Evolutionary conservation across 2,888 invertebrate species (phyloP).

Genomic region (Adelphocoris suturalis): DNA sequence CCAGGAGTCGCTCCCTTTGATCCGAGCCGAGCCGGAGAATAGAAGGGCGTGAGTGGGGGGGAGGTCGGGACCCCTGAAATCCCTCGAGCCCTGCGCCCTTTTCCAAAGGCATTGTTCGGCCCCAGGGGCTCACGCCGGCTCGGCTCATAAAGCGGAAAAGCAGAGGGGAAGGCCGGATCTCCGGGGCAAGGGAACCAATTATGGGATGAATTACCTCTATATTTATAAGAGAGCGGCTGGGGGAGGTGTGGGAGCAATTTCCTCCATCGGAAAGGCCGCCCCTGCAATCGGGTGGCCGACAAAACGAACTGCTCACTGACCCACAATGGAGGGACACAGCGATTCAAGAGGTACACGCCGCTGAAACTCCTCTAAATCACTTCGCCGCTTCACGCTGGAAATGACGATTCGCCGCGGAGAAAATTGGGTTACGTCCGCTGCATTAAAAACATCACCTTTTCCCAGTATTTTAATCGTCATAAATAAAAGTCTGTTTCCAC

Average conservation of each 20-base stretch:
- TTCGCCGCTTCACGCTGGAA: neutral
- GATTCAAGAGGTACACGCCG: neutral
- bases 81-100: slow-evolving; percentile 13
- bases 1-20: too few species aligned
- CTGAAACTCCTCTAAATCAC: neutral
- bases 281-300: neutral
- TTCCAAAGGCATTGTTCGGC: slow-evolving; percentile 23
- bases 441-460: neutral
- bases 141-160: slow-evolving; percentile 36
- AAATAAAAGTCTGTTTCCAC: too few species aligned
- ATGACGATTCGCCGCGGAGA: neutral
- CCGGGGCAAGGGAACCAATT: slow-evolving; percentile 52
- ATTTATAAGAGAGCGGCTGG: slow-evolving; percentile 2
- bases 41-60: too few species aligned
- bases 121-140: slow-evolving; percentile 9
- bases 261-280: neutral
- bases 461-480: too few species aligned
- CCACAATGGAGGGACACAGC: neutral
- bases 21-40: too few species aligned
- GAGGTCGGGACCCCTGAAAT: neutral
- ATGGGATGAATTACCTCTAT: slow-evolving; percentile 51
- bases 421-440: neutral
- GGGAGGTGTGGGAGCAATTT: neutral
- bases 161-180: slow-evolving; percentile 26
- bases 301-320: slow-evolving; percentile 32